Base-by-base conservation (phyloP, 2,888 invertebrate species). In the Pseudanteris insignis region DNA sequence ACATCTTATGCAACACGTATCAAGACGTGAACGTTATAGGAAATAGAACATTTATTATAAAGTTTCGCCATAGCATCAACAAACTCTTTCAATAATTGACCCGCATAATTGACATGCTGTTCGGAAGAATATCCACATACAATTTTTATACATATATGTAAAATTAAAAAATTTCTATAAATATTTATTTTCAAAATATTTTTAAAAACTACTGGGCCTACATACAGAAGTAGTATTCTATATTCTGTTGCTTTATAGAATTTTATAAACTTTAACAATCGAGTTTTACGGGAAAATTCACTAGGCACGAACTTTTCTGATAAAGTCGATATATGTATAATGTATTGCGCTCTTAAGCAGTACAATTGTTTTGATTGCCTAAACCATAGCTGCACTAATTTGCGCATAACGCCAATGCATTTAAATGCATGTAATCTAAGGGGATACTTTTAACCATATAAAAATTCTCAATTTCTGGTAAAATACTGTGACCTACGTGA, bases 171-270 rank as follows among this genome's bases (percentile, higher is more conserved):
- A 14, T 47, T 28, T 6, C 21, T 4, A 11, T 36, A 46, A 1
- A 36, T 12, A 9, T 46, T 15, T 3, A 14, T 8, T 7, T 38
- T 25, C 15, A 48, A 43, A 25, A 43, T 9, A 13, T 43, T 8
- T 33, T 43, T 33, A 2, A 43, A 33, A 1, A 11, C 33, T 3
- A 33, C 18, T 5, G 12, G 13, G 4, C 48, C 48, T 6, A 13
- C 44, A n/a, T 65, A 65, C 26, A 60, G 54, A 10, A 54, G 18
- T 2, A 54, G 8, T 40, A 30, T 9, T 9, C 61, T 18, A 10
- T 33, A 40, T 18, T 40, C 50, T 5, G 40, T 50, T 1, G 40
- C 50, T 28, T 50, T 50, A 9, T 26, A 50, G 44, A 11, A 50
- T 51, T 50, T 46, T 1, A 62, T 2, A 3, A 32, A 40, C 46